Base-by-base conservation (phyloP, 2,797 vertebrate genomes). In the Gadopsis marmoratus region DNA sequence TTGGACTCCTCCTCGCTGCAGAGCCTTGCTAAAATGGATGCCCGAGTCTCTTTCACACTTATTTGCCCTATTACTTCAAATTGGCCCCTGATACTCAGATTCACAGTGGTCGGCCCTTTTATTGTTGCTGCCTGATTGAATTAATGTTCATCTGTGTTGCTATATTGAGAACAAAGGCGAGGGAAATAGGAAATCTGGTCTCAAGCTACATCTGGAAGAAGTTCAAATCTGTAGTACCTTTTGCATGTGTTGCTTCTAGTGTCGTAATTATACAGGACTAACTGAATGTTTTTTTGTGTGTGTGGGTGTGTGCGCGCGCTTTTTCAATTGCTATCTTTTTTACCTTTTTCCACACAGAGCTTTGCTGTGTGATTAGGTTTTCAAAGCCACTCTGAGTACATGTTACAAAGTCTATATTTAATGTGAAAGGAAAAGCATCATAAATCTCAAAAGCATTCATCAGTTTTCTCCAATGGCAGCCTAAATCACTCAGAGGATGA, bases 341-440 rank as follows among this genome's bases (percentile, higher is more conserved):
- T 70, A 16, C 39, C 35, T 23, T 37, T 76, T 60, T 87, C 84
- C 71, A 79, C 82, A 82, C 82, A 35, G 17, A 68, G 82, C 82
- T 90, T 84, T 81, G 56, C 81, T 47, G 60, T 73, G 80, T 84
- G 86, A 92, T 94, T 92, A 83, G 89, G 75, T 82, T 95, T 93
- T 91, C 85, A 89, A 90, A 92, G 87, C 61, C 31, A 65, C 88
- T 87, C 90, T 88, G 83, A 82, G 78, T 72, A 72, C 81, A 85
- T 70, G 89, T 91, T 92, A 88, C 87, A 93, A 92, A 93, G 90
- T 93, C 91, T 93, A 88, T 94, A 92, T 94, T 93, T 94, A 93
- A 94, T 91, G 89, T 88, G 86, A 56, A 76, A 82, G 85, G 78
- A 70, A 87, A 92, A 84, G 86, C 85, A 83, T 91, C 90, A 92